Percentiles rank a stretch among this genome's conserved stretches.
phyloP scores from a whole-genome alignment of 2,113 vertebrate genomes.

The Herpailurus yagouaroundi region DNA sequence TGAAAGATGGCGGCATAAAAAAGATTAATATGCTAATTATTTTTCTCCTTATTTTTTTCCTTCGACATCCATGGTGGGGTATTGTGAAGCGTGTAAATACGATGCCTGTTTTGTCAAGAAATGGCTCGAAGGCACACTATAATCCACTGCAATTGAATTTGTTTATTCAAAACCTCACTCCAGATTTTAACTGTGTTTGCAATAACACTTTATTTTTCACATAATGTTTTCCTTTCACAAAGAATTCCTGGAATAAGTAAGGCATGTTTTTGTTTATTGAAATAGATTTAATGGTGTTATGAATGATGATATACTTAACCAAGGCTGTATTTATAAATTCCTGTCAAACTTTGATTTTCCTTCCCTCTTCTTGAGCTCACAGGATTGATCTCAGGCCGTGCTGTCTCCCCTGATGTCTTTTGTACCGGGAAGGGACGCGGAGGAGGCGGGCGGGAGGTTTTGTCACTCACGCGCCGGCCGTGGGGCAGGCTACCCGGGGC shows the following conservation, averaged over 20 bases:
- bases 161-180: slow-evolving; percentile 92
- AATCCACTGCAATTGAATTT: slow-evolving; percentile 92
- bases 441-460: neutral
- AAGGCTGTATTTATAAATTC: slow-evolving; percentile 86
- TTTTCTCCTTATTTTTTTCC: slow-evolving; percentile 97
- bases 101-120: slow-evolving; percentile 99
- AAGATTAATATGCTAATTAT: slow-evolving; percentile 99
- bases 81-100: slow-evolving; percentile 99
- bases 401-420: neutral
- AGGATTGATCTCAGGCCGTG: neutral
- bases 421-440: neutral
- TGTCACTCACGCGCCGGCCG: neutral
- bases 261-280: slow-evolving; percentile 89
- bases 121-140: slow-evolving; percentile 92
- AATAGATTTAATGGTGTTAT: slow-evolving; percentile 90
- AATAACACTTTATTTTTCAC: slow-evolving; percentile 96
- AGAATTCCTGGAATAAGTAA: slow-evolving; percentile 88
- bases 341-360: slow-evolving; percentile 84
- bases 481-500: neutral
- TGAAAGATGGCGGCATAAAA: slow-evolving; percentile 99
- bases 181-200: slow-evolving; percentile 95
- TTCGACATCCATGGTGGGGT: slow-evolving; percentile 96
- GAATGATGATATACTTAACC: slow-evolving; percentile 86
- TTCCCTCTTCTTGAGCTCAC: slow-evolving; percentile 54
- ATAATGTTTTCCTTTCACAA: slow-evolving; percentile 91